A percentile compares a stretch with the other conserved stretches of the same genome.
Conservation (phyloP, 2,797 vertebrate species). For the Sebastes hubbsi region DNA sequence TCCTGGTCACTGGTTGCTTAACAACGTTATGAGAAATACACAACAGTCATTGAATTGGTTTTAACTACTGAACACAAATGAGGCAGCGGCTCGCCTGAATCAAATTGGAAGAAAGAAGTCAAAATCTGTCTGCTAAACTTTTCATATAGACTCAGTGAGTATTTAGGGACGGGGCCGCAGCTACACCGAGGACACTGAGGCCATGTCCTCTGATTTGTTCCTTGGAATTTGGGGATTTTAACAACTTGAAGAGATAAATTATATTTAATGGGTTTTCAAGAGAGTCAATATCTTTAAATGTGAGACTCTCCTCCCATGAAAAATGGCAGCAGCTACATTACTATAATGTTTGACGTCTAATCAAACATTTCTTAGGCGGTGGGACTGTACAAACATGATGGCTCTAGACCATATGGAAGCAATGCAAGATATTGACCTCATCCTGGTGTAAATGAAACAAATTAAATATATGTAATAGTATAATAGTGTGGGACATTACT, state of each 20-base stretch:
- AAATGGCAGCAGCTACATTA: neutral
- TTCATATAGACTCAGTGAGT: neutral
- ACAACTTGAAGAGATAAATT: neutral
- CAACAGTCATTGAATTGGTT: neutral
- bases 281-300: neutral
- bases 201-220: neutral
- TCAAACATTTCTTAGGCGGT: neutral
- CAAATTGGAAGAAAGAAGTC: neutral
- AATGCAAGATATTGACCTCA: neutral
- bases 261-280: neutral
- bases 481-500: neutral
- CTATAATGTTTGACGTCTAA: neutral
- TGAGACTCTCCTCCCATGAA: neutral
- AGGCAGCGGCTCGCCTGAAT: neutral
- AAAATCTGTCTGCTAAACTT: neutral
- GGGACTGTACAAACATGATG: neutral
- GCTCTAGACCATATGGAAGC: neutral
- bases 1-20: neutral
- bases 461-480: neutral
- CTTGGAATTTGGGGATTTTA: neutral
- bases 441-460: neutral
- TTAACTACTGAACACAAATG: neutral
- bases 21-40: neutral
- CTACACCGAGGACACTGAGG: neutral
- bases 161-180: neutral